Evolutionary conservation across 2,797 vertebrate genomes (phyloP).

Genomic region (Pantherophis alleghaniensis): DNA sequence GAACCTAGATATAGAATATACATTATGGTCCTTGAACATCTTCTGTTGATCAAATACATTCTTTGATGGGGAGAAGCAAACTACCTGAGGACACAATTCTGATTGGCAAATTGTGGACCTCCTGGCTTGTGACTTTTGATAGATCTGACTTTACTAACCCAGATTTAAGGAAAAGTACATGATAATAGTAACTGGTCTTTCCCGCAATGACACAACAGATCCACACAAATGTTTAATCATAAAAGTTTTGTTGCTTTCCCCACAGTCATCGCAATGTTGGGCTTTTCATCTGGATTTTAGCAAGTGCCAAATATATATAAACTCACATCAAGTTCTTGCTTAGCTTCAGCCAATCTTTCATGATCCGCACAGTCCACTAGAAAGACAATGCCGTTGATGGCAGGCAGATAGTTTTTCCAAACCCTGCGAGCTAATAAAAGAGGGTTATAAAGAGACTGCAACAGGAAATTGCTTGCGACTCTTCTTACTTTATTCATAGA

Average conservation of each 20-base stretch:
- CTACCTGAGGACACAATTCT: not conserved
- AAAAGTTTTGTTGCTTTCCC: not conserved
- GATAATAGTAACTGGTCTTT: not conserved
- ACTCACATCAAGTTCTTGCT: conserved; percentile 96
- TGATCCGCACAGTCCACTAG: conserved; percentile 94
- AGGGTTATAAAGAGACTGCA: conserved; percentile 23
- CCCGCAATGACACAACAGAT: not conserved
- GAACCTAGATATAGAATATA: not conserved
- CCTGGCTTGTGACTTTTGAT: not conserved
- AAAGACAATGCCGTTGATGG: conserved; percentile 98
- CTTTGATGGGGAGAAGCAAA: not conserved
- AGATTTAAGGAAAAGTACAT: not conserved
- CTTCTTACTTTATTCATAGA: not conserved
- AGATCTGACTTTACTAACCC: not conserved
- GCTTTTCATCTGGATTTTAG: not conserved
- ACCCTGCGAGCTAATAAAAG: conserved; percentile 89
- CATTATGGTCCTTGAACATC: not conserved
- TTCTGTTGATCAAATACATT: not conserved
- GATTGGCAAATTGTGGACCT: not conserved
- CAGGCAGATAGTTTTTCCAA: conserved; percentile 99
- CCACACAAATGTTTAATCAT: not conserved
- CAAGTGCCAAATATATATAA: not conserved
- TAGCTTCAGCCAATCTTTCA: conserved; percentile 86
- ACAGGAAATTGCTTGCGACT: conserved; percentile 6
- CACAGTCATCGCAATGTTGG: not conserved